Evolutionary conservation across 2,888 invertebrate species (phyloP), one percentile per base, ranked within the genome.

Genomic region (Endotricha flammealis): DNA sequence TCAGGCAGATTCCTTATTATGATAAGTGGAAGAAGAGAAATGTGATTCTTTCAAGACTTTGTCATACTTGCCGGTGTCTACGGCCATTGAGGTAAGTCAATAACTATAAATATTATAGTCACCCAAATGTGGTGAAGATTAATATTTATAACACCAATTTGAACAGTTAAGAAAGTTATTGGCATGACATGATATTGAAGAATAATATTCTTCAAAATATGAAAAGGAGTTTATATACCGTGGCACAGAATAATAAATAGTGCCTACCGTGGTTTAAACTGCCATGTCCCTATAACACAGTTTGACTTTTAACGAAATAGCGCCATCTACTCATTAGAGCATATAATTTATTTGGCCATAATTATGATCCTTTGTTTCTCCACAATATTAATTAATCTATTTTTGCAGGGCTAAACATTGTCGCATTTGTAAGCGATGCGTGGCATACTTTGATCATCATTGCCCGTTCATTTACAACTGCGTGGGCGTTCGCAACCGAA

Each of bases 391-490:
- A 22, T 13, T 36, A 33, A n/a, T 32, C 34, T 17, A 33, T 28
- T 33, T 44, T 55, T 42, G 4, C 66, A 85, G 85, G 48, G 95
- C 96, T 4, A 97, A 97, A 70, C 97, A 97, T 71, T 97, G 97
- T 59, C 90, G 96, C 31, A 92, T 96, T 35, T 97, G 97, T 80
- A 96, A 96, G 67, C 90, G 95, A 38, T 95, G 95, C 64, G 94
- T 95, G 2, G 91, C 92, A 1, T 95, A 96, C 69, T 96, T 97
- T 64, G 97, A 97, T 70, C 97, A 97, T 76, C 97, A 97, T 70
- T 97, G 97, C 68, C 97, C 97, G 0, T 97, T 97, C 68, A 96
- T 97, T 55, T 95, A 96, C 78, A 97, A 97, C 71, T 97, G 97
- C 71, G 95, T 97, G 10, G 97, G 97, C 1, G 87, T 96, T 23